These are phyloP conservation scores for Glandiceps talaboti DNA, from an alignment of 53 echinoderm and acorn worm genomes.

Conservation along the genomic window DNA sequence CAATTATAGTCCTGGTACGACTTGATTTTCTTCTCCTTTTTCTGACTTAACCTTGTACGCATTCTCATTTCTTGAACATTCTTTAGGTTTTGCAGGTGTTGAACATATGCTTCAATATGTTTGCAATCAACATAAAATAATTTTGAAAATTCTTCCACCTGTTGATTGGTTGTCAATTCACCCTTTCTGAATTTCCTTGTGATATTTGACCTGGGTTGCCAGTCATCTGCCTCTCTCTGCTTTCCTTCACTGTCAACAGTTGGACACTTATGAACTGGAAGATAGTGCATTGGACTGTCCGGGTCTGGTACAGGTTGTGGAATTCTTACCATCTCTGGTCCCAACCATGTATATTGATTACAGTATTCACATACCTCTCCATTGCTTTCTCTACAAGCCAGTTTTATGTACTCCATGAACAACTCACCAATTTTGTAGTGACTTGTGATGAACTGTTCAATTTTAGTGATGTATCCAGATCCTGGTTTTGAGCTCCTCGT, in stretches of 20 bases:
- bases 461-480: constrained; percentile 3
- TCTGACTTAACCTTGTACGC: neutral
- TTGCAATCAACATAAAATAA: constrained; percentile 6
- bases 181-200: neutral
- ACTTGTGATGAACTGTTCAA: neutral
- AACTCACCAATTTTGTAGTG: constrained; percentile 9
- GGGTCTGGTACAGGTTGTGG: constrained; percentile 6
- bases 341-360: neutral
- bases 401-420: constrained; percentile 8
- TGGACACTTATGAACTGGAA: constrained; percentile 2
- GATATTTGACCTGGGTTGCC: neutral
- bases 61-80: neutral
- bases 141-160: constrained; percentile 3
- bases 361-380: neutral
- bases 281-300: constrained; percentile 8
- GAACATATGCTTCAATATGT: constrained; percentile 3
- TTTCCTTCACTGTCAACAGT: neutral
- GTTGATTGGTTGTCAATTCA: neutral
- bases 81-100: constrained; percentile 4
- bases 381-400: neutral
- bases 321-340: neutral
- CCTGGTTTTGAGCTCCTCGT: constrained; percentile 1
- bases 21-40: neutral
- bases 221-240: neutral
- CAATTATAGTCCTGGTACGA: constrained; percentile 8